These are phyloP conservation scores for Formica exsecta DNA, from an alignment of 1,140 invertebrate genomes.

Conservation along the genomic window DNA sequence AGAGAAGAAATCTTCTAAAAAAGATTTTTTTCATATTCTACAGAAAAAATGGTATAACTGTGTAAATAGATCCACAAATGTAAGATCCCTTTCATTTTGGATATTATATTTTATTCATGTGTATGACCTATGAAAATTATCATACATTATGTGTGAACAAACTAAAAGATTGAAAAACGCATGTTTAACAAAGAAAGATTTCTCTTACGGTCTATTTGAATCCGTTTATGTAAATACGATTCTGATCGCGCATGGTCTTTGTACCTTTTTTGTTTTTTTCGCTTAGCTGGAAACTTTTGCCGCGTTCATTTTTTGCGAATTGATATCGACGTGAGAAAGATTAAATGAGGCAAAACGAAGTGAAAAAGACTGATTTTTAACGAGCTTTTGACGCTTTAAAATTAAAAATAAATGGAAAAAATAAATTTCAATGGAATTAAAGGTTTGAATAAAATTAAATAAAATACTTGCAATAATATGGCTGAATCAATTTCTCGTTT, in stretches of 20 bases:
- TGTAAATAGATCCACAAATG: background rate
- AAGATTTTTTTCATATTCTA: background rate
- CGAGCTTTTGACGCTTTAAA: slow-evolving; percentile 42
- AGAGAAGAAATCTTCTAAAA: no score
- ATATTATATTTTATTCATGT: background rate
- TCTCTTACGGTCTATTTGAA: background rate
- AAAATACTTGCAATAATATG: slow-evolving; percentile 27
- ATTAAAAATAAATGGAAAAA: slow-evolving; percentile 36
- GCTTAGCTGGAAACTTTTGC: slow-evolving; percentile 1
- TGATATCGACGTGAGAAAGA: slow-evolving; percentile 29
- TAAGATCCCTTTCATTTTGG: background rate
- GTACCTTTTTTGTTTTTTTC: background rate
- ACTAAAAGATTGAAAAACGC: background rate
- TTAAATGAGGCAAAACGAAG: slow-evolving; percentile 25
- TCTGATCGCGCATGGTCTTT: background rate
- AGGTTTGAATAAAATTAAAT: background rate
- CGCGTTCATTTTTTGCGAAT: slow-evolving; percentile 35
- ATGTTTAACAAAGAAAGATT: no score
- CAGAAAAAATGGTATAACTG: background rate
- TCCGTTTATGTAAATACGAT: slow-evolving; percentile 4
- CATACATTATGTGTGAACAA: background rate
- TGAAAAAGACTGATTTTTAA: slow-evolving; percentile 48
- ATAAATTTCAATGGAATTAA: slow-evolving; percentile 30
- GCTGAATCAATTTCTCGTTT: background rate
- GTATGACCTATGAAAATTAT: background rate